A percentile compares a stretch with the other conserved stretches of the same genome.
These are phyloP conservation scores for Nesidiocoris tenuis DNA, from an alignment of 2,888 invertebrate species.

Conservation along the genomic window DNA sequence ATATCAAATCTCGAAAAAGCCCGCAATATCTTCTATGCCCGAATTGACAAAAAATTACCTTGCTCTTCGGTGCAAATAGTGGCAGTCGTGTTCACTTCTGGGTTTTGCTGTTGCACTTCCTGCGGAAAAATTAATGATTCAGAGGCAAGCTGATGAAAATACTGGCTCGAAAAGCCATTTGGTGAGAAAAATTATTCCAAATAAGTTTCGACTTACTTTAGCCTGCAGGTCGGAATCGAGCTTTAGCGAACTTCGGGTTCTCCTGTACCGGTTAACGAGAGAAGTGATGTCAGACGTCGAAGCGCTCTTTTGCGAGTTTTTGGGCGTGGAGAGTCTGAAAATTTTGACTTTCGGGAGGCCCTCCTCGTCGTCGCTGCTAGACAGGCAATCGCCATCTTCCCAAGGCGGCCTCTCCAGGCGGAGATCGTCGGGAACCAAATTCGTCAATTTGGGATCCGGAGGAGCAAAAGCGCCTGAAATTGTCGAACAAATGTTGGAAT, in stretches of 20 bases:
- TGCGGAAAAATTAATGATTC: too few relatives aligned
- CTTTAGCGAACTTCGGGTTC: not conserved
- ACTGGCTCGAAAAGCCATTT: too few relatives aligned
- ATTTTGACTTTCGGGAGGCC: slow-evolving; percentile 11
- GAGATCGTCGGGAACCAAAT: not conserved
- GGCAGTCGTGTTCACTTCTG: not conserved
- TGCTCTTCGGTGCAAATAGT: not conserved
- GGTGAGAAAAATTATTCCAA: too few relatives aligned
- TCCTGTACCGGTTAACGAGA: not conserved
- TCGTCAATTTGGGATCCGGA: not conserved
- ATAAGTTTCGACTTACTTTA: too few relatives aligned
- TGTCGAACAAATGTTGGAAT: too few relatives aligned
- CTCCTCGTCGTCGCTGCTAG: slow-evolving; percentile 7
- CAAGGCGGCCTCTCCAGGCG: slow-evolving; percentile 7
- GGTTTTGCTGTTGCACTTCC: not conserved
- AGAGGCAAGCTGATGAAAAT: too few relatives aligned
- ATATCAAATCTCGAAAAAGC: too few relatives aligned
- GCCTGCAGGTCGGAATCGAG: too few relatives aligned
- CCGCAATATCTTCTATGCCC: too few relatives aligned
- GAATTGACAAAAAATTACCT: too few relatives aligned
- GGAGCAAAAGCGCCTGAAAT: too few relatives aligned
- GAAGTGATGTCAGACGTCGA: not conserved
- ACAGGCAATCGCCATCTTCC: not conserved
- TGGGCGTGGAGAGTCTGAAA: slow-evolving; percentile 1
- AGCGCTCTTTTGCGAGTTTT: not conserved